Percentiles rank a stretch among this genome's conserved stretches.
Evolutionary conservation across 2,888 invertebrate genomes (phyloP).

Genomic region (Chironomus tentans): DNA sequence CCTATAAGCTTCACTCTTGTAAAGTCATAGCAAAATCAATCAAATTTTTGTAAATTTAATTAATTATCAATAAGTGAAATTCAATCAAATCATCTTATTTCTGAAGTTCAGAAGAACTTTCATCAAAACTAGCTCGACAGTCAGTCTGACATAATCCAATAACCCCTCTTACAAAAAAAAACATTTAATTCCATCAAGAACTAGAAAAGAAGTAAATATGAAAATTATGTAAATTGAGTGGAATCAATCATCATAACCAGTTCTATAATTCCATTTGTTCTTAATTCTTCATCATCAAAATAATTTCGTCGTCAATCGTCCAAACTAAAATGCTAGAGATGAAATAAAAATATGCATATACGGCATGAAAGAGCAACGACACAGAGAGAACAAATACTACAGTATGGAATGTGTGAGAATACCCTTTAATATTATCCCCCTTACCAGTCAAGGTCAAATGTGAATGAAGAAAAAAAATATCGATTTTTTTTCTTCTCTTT

Average conservation of each 20-base stretch:
- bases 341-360: background rate
- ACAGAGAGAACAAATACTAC: background rate
- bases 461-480: background rate
- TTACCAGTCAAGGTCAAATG: background rate
- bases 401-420: background rate
- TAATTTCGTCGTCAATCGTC: no score
- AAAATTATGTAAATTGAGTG: no score
- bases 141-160: background rate
- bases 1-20: no score
- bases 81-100: no score
- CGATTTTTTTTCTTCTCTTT: background rate
- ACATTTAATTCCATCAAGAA: no score
- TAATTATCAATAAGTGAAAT: no score
- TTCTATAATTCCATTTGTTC: background rate
- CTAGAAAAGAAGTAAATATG: no score
- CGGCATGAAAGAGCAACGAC: background rate
- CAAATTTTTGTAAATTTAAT: no score
- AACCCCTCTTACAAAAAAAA: no score
- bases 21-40: no score
- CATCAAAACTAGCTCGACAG: background rate
- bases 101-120: no score
- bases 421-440: background rate
- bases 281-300: background rate
- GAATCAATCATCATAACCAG: background rate
- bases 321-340: no score